Conservation (phyloP, 2,797 vertebrate species). For the Hirundo rustica region DNA sequence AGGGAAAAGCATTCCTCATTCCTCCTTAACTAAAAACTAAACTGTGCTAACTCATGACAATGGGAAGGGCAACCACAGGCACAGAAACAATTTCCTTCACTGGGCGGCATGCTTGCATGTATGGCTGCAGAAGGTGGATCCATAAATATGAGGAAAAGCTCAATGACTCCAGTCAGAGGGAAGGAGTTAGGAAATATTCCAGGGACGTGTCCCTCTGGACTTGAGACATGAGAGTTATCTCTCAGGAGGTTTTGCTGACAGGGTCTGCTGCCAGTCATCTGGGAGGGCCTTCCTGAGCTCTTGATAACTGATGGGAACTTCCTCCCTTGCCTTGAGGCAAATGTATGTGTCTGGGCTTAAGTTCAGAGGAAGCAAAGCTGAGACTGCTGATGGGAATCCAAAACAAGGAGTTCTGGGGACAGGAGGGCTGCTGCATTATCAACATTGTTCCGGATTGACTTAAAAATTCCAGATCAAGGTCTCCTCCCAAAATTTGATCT, state of each 20-base stretch:
- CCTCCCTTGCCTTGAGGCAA: slow-evolving; percentile 13
- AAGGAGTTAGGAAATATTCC: not conserved
- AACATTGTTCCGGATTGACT: not conserved
- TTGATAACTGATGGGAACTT: slow-evolving; percentile 56
- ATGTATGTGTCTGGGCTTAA: not conserved
- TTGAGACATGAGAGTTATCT: slow-evolving; percentile 22
- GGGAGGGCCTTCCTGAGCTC: slow-evolving; percentile 51
- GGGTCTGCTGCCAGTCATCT: not conserved
- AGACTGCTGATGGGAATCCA: not conserved
- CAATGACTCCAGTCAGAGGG: not conserved
- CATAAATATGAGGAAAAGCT: not conserved
- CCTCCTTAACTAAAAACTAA: no score
- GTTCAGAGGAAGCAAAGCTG: slow-evolving; percentile 28
- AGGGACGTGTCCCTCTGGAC: not conserved
- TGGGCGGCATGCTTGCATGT: not conserved
- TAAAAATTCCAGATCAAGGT: not conserved
- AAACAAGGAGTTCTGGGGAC: not conserved
- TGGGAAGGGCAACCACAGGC: not conserved
- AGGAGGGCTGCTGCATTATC: not conserved
- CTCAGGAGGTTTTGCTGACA: slow-evolving; percentile 42
- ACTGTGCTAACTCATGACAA: no score
- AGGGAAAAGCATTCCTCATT: no score
- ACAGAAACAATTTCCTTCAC: not conserved
- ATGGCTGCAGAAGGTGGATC: not conserved
- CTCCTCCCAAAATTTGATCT: slow-evolving; percentile 29